Evolutionary conservation across 1,140 invertebrate genomes (phyloP).

Genomic region (Trachymyrmex cornetzi): DNA sequence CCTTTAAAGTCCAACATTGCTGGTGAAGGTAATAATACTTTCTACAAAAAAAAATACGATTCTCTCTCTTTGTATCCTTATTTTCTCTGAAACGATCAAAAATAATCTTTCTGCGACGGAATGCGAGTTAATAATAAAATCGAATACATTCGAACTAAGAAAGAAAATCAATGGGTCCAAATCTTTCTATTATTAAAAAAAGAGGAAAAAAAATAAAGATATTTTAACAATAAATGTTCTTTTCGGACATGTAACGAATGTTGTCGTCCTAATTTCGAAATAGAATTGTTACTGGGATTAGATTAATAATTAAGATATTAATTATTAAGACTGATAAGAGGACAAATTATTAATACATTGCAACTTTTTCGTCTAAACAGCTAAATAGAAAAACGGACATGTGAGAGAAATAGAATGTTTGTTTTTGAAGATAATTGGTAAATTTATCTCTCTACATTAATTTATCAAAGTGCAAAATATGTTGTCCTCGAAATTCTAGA

Average conservation of each 20-base stretch:
- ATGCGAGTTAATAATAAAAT: background rate
- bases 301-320: background rate
- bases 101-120: background rate
- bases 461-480: slow-evolving; percentile 8
- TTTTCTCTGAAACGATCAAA: background rate
- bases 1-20: too few relatives aligned
- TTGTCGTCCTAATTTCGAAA: background rate
- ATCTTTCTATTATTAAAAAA: slow-evolving; percentile 5
- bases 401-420: background rate
- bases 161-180: background rate
- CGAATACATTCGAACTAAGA: background rate
- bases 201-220: background rate
- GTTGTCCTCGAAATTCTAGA: background rate
- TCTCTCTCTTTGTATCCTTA: background rate
- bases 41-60: too few relatives aligned
- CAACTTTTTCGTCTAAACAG: background rate
- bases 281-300: background rate
- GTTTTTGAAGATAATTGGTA: background rate
- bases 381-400: background rate
- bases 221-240: background rate
- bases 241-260: background rate
- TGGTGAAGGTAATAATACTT: background rate
- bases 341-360: background rate
- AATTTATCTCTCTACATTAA: slow-evolving; percentile 1
- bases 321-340: background rate